phyloP scores from a whole-genome alignment of 37 sponge, comb jelly and placozoan genomes.

The Spongilla lacustris region DNA sequence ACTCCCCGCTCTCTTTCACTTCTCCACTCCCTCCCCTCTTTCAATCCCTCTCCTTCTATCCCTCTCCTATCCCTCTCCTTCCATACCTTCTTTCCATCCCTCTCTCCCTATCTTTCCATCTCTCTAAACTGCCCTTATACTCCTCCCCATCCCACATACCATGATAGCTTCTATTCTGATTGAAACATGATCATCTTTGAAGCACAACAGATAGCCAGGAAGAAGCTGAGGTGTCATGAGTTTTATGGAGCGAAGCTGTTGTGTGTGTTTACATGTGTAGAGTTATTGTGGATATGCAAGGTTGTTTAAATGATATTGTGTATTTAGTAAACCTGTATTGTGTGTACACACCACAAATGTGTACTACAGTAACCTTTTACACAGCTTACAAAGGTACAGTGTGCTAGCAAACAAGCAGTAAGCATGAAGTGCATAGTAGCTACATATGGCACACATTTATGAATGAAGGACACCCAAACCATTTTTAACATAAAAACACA shows the following conservation, averaged over 20 bases:
- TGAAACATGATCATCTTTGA: slow-evolving; percentile 82
- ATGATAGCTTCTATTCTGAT: slow-evolving; percentile 74
- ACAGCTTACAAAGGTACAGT: too few species aligned
- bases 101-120: too few species aligned
- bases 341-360: not conserved
- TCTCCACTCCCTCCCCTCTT: not conserved
- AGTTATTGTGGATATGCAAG: not conserved
- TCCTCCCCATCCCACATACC: slow-evolving; percentile 15
- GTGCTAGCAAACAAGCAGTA: too few species aligned
- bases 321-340: not conserved
- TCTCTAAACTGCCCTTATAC: too few species aligned
- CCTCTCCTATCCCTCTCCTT: too few species aligned
- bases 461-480: not conserved
- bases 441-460: not conserved
- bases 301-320: not conserved
- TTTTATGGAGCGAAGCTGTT: slow-evolving; percentile 56
- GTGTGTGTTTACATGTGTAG: not conserved
- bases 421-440: too few species aligned
- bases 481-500: too few species aligned
- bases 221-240: slow-evolving; percentile 89
- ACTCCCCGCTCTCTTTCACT: too few species aligned
- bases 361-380: too few species aligned
- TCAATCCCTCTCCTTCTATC: not conserved
- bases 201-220: slow-evolving; percentile 80
- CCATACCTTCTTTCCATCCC: too few species aligned